Percentiles rank a stretch among this genome's conserved stretches.
Evolutionary conservation across 2,888 invertebrate species (phyloP).

Genomic region (Ophraella communa): DNA sequence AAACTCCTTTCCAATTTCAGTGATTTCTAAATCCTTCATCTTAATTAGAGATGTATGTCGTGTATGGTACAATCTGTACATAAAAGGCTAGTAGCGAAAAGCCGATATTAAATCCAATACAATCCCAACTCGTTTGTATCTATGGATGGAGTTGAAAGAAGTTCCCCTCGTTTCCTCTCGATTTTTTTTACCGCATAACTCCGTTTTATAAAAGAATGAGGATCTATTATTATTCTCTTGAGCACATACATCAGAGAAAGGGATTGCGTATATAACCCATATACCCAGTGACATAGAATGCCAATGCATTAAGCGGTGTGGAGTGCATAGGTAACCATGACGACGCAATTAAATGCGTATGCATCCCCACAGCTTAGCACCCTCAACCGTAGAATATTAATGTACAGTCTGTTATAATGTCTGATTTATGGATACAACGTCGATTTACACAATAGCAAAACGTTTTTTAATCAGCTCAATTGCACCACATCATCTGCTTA

Average conservation of each 20-base stretch:
- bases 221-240: constrained; percentile 32
- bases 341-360: constrained; percentile 48
- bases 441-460: neutral
- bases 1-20: too few relatives aligned
- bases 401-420: constrained; percentile 43
- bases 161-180: constrained; percentile 6
- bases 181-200: constrained; percentile 21
- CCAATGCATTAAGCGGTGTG: constrained; percentile 39
- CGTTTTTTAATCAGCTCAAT: neutral
- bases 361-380: constrained; percentile 39
- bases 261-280: constrained; percentile 47
- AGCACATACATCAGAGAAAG: constrained; percentile 29
- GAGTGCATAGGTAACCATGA: constrained; percentile 45
- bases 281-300: constrained; percentile 57
- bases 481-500: too few relatives aligned
- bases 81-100: neutral
- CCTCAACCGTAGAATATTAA: constrained; percentile 39
- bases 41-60: too few relatives aligned
- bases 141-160: constrained; percentile 14
- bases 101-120: neutral
- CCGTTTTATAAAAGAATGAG: constrained; percentile 24
- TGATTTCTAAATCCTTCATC: too few relatives aligned
- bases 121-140: constrained; percentile 1
- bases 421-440: constrained; percentile 27
- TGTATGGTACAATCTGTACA: too few relatives aligned